Evolutionary conservation across 35 echinoderm and acorn worm genomes (phyloP).

Genomic region (Ophiothrix spiculata): DNA sequence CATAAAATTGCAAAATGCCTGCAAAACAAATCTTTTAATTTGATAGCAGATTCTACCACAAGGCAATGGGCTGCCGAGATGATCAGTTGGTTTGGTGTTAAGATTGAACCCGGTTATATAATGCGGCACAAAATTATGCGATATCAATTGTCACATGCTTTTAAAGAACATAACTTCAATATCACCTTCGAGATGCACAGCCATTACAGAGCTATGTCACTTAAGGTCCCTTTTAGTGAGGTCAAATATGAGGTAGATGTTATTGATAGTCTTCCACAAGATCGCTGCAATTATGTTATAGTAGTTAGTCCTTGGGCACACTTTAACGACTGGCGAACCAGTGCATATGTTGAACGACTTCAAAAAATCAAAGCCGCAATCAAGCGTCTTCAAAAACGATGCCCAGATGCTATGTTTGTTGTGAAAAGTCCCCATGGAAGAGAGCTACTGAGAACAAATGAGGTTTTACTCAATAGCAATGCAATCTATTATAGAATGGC

Average conservation of each 20-base stretch:
- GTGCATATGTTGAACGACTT: slow-evolving; percentile 44
- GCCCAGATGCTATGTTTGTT: slow-evolving; percentile 41
- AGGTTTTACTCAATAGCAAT: neutral
- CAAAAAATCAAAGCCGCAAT: slow-evolving; percentile 29
- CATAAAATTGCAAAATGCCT: too few relatives aligned
- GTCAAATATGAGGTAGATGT: slow-evolving; percentile 64
- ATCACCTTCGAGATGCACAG: too few relatives aligned
- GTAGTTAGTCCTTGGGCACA: slow-evolving; percentile 63
- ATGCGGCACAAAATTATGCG: too few relatives aligned
- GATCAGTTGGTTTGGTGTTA: too few relatives aligned
- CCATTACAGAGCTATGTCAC: too few relatives aligned
- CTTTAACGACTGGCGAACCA: slow-evolving; percentile 33
- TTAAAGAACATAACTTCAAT: too few relatives aligned
- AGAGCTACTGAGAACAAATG: neutral
- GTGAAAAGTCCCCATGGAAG: slow-evolving; percentile 50
- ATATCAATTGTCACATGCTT: too few relatives aligned
- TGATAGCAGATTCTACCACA: too few relatives aligned
- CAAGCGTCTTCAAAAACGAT: slow-evolving; percentile 3
- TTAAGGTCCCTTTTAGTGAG: too few relatives aligned
- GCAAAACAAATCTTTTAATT: too few relatives aligned
- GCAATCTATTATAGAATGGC: neutral
- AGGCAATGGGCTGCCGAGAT: too few relatives aligned
- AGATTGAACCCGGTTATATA: too few relatives aligned
- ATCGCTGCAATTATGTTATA: slow-evolving; percentile 38
- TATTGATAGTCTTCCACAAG: slow-evolving; percentile 6